A percentile compares a stretch with the other conserved stretches of the same genome.
Evolutionary conservation across 2,797 vertebrate species (phyloP).

Genomic region (Tolypeutes matacus): DNA sequence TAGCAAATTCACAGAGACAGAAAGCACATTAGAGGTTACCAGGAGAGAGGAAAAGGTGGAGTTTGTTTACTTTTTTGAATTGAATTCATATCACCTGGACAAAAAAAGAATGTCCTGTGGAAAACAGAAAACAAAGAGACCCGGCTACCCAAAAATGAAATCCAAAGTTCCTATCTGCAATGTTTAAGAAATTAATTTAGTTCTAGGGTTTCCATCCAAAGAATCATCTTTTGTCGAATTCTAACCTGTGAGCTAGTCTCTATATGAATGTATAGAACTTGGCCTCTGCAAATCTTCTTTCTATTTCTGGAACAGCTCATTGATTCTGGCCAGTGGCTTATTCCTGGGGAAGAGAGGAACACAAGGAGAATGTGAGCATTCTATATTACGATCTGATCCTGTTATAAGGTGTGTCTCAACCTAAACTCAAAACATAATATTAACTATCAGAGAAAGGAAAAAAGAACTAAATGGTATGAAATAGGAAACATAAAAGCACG

Average conservation of each 20-base stretch:
- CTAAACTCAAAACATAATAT: conserved; percentile 5
- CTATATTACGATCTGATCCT: neutral
- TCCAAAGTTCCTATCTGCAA: conserved; percentile 50
- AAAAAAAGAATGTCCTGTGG: neutral
- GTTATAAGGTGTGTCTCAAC: neutral
- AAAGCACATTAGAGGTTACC: too few species aligned
- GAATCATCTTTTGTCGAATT: neutral
- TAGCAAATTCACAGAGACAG: too few species aligned
- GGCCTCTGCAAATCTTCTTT: neutral
- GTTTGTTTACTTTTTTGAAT: too few species aligned
- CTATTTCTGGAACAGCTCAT: neutral
- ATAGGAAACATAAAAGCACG: conserved; percentile 5
- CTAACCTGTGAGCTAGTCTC: neutral
- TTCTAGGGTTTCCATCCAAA: neutral
- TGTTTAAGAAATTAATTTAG: conserved; percentile 16
- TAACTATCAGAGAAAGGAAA: conserved; percentile 2
- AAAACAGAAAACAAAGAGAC: neutral
- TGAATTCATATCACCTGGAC: too few species aligned
- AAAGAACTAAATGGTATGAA: neutral
- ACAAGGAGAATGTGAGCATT: neutral
- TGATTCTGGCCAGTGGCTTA: neutral
- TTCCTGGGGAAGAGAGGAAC: neutral
- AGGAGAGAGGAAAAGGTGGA: too few species aligned
- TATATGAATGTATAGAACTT: neutral
- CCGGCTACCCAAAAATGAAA: conserved; percentile 30